Percentiles rank a stretch among this genome's conserved stretches.
Conservation (phyloP, 2,888 invertebrate species). For the Eupithecia pulchellata region DNA sequence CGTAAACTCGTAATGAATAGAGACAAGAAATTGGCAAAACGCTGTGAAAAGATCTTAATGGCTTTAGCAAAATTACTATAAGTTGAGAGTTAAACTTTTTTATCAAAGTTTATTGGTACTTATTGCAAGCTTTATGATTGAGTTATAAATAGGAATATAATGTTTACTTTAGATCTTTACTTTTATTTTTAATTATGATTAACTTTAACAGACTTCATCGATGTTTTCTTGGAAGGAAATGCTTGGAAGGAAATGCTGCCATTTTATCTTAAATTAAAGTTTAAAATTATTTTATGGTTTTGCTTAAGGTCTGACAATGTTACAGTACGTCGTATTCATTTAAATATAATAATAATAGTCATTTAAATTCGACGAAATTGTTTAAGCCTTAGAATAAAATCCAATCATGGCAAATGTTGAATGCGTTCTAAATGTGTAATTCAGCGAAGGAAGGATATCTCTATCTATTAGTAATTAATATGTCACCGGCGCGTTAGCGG, state of each 20-base stretch:
- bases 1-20: constrained; percentile 49
- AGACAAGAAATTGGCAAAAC: constrained; percentile 46
- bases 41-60: constrained; percentile 34
- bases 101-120: constrained; percentile 17
- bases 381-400: constrained; percentile 51
- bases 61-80: constrained; percentile 27
- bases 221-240: background rate
- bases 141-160: too few relatives aligned
- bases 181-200: background rate
- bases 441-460: constrained; percentile 53
- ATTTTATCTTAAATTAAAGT: background rate
- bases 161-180: background rate
- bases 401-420: constrained; percentile 49
- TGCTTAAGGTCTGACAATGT: background rate
- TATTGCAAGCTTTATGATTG: constrained; percentile 19
- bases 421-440: constrained; percentile 54
- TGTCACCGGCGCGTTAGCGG: constrained; percentile 57
- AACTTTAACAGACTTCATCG: background rate
- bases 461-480: constrained; percentile 70
- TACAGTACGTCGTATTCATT: too few relatives aligned
- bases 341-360: too few relatives aligned
- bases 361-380: constrained; percentile 27
- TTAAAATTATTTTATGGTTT: background rate
- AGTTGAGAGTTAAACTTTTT: constrained; percentile 22
- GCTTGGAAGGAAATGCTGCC: too few relatives aligned